Conservation (phyloP, 2,113 vertebrate genomes). For the Notiomystis cincta region DNA sequence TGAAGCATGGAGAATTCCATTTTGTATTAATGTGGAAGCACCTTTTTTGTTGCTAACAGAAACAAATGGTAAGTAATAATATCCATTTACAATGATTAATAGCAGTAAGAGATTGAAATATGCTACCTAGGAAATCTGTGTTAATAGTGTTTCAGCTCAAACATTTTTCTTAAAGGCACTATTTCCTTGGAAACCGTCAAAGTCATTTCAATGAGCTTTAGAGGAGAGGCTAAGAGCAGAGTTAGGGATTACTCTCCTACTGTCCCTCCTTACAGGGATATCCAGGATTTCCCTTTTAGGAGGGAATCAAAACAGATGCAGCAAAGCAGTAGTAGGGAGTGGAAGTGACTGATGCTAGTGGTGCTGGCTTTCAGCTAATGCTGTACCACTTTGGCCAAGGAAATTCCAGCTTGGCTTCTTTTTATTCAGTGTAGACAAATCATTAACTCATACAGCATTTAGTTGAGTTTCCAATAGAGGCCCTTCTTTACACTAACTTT, state of each 20-base stretch:
- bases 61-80: conserved; percentile 25
- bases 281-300: background rate
- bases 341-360: background rate
- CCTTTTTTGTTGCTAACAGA: background rate
- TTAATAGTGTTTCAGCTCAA: background rate
- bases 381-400: background rate
- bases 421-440: background rate
- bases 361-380: background rate
- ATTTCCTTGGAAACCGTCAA: background rate
- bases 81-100: conserved; percentile 17
- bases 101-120: background rate
- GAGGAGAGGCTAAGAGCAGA: background rate
- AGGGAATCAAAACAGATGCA: background rate
- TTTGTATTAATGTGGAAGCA: background rate
- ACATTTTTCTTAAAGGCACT: background rate
- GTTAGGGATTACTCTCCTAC: background rate
- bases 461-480: background rate
- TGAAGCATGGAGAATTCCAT: conserved; percentile 11
- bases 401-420: background rate
- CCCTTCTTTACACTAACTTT: background rate
- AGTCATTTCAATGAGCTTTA: background rate
- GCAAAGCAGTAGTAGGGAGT: background rate
- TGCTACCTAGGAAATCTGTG: background rate
- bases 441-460: background rate
- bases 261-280: background rate